Base-by-base conservation (phyloP, 2,888 invertebrate genomes). In the Sphecodes monilicornis region DNA sequence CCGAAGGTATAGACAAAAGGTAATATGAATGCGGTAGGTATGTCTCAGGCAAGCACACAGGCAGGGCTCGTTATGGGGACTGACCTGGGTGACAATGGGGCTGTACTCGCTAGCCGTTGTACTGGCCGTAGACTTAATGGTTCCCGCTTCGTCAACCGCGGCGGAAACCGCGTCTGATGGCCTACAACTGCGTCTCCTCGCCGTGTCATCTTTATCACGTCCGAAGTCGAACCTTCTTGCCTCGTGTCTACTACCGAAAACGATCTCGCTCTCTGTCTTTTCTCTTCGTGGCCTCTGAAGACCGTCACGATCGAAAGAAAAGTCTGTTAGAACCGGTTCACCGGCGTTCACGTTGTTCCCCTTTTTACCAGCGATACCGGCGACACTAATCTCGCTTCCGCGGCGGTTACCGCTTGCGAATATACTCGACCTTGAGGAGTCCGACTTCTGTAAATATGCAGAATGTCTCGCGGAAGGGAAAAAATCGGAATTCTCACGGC, bases 231-330 rank as follows among this genome's bases (percentile, higher is more conserved):
- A 93, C 80, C 95, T 93, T 86, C 96, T 94, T 26, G 95, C 95
- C 74, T 85, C 89, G 85, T 93, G 96, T 95, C 93, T 96, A 94
- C 96, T 97, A 92, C 97, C 96, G 93, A 97, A 96, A 91, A 97
- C 97, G 94, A 98, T 98, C 95, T 98, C 97, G 85, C 98, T 98
- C 95, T 98, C 98, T 93, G 98, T 98, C 96, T 98, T 98, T 96
- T 98, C 98, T 92, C 98, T 96, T 92, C 98, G 96, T 75, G 97
- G 97, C 92, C 92, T 95, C 95, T 92, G 95, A 94, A 46, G 94
- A 91, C 88, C 95, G 95, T 92, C 95, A 94, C 90, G 95, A 95
- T 95, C 95, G 95, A 93, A 95, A 95, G 88, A 95, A 90, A 97
- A 97, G 93, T 97, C 97, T 70, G 97, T 97, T 86, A 97, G 94